Percentiles rank a stretch among this genome's conserved stretches.
Evolutionary conservation across 1,140 invertebrate species (phyloP).

Genomic region (Magallana angulata): DNA sequence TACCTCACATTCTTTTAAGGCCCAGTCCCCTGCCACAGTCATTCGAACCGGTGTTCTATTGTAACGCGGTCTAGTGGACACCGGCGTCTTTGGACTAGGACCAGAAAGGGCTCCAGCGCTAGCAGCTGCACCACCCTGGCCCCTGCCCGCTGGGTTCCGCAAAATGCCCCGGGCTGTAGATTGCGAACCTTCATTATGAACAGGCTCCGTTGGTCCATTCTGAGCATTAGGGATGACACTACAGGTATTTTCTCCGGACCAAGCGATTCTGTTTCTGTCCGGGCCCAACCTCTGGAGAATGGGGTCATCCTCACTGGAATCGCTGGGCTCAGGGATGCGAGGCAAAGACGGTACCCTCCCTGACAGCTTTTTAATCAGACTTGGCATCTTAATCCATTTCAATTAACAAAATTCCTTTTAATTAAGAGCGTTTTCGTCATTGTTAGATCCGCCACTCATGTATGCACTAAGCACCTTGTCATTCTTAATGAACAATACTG

Average conservation of each 20-base stretch:
- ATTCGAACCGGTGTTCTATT: slow-evolving; percentile 55
- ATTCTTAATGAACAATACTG: neutral
- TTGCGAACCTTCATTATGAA: neutral
- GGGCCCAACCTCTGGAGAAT: neutral
- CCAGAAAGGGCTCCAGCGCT: neutral
- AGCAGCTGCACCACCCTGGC: neutral
- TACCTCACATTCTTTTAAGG: slow-evolving; percentile 57
- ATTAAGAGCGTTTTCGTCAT: neutral
- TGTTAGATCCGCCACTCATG: slow-evolving; percentile 9
- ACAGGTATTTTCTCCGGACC: slow-evolving; percentile 12
- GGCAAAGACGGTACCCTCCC: slow-evolving; percentile 14
- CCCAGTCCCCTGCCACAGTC: slow-evolving; percentile 55
- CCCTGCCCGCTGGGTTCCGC: neutral
- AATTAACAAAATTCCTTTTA: neutral
- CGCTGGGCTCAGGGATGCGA: slow-evolving; percentile 31
- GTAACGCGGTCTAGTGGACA: slow-evolving; percentile 44
- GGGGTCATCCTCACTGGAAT: slow-evolving; percentile 23
- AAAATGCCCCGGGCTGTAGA: slow-evolving; percentile 6
- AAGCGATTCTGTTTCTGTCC: slow-evolving; percentile 36
- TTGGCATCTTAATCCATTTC: slow-evolving; percentile 20
- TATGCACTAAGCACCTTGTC: neutral
- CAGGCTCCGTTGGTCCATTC: neutral
- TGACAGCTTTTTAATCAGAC: slow-evolving; percentile 37
- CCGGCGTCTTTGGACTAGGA: neutral
- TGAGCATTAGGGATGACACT: neutral